Percentiles rank a stretch among this genome's conserved stretches.
Evolutionary conservation across 1,140 invertebrate species (phyloP).

Genomic region (Riptortus pedestris): DNA sequence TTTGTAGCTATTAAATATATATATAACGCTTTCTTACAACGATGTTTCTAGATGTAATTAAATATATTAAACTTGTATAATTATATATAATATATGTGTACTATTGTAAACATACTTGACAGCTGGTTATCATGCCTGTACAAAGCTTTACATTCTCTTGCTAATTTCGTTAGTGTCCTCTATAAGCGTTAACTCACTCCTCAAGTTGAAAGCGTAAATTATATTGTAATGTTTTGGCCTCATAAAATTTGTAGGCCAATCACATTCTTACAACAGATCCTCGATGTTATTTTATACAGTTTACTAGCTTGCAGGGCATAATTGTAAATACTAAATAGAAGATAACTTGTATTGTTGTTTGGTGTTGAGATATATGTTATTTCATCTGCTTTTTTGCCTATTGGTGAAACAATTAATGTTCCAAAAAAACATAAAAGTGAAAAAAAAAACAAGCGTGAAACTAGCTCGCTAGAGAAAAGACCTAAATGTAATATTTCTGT

Average conservation of each 20-base stretch:
- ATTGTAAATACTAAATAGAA: not conserved
- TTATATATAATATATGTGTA: not conserved
- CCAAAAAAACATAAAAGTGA: not conserved
- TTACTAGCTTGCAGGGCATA: not conserved
- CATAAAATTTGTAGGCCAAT: not conserved
- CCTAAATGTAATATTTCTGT: constrained; percentile 6
- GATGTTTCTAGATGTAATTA: not conserved
- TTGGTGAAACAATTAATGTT: not conserved
- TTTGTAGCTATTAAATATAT: not conserved
- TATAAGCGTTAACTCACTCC: too few relatives aligned
- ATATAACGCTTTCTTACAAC: not conserved
- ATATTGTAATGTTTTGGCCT: not conserved
- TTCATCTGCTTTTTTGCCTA: constrained; percentile 3
- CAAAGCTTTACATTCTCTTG: not conserved
- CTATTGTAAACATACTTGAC: not conserved
- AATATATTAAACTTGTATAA: not conserved
- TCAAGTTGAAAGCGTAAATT: too few relatives aligned
- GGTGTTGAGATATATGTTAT: constrained; percentile 5
- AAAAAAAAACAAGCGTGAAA: not conserved
- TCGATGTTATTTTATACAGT: not conserved
- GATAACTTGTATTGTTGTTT: constrained; percentile 7
- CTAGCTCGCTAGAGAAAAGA: constrained; percentile 5
- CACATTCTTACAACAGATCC: not conserved
- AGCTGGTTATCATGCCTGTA: not conserved
- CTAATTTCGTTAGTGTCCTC: not conserved